A percentile compares a stretch with the other conserved stretches of the same genome.
Conservation (phyloP, 1,140 invertebrate species). For the Drosophila varians region DNA sequence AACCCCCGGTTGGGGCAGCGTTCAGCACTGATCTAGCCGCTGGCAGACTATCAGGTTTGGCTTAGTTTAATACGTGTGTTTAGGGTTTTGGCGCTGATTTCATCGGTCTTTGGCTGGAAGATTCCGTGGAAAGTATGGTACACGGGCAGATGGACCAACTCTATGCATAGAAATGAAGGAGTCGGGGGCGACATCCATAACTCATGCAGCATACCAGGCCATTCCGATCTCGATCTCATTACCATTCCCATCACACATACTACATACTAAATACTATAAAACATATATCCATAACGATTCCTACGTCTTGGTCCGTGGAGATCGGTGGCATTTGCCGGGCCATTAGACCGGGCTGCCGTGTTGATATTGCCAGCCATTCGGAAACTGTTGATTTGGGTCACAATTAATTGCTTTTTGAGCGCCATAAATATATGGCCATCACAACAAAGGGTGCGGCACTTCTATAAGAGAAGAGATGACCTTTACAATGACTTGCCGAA, state of each 20-base stretch:
- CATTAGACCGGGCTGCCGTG: slow-evolving; percentile 55
- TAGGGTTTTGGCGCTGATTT: slow-evolving; percentile 64
- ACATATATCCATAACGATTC: slow-evolving; percentile 20
- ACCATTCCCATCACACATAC: slow-evolving; percentile 20
- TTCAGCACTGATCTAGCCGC: slow-evolving; percentile 75
- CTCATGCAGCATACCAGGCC: slow-evolving; percentile 48
- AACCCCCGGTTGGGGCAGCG: slow-evolving; percentile 39
- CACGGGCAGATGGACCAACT: slow-evolving; percentile 14
- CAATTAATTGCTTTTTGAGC: slow-evolving; percentile 76
- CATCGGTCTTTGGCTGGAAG: slow-evolving; percentile 41
- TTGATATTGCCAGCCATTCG: slow-evolving; percentile 53
- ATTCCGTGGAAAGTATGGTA: slow-evolving; percentile 59
- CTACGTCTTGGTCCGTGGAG: slow-evolving; percentile 41
- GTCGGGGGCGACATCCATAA: slow-evolving; percentile 72
- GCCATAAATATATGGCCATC: slow-evolving; percentile 72
- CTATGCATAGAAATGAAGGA: slow-evolving; percentile 61
- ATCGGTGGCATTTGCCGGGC: slow-evolving; percentile 63
- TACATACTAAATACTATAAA: slow-evolving; percentile 1
- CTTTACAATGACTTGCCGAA: slow-evolving; percentile 29
- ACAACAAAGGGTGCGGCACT: slow-evolving; percentile 66
- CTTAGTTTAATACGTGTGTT: slow-evolving; percentile 18
- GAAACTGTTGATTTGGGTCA: slow-evolving; percentile 75
- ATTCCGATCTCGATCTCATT: slow-evolving; percentile 31
- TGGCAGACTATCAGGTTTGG: slow-evolving; percentile 34
- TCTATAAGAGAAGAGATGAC: slow-evolving; percentile 33